Conservation (phyloP, 2,113 vertebrate species). For the Rhombomys opimus region DNA sequence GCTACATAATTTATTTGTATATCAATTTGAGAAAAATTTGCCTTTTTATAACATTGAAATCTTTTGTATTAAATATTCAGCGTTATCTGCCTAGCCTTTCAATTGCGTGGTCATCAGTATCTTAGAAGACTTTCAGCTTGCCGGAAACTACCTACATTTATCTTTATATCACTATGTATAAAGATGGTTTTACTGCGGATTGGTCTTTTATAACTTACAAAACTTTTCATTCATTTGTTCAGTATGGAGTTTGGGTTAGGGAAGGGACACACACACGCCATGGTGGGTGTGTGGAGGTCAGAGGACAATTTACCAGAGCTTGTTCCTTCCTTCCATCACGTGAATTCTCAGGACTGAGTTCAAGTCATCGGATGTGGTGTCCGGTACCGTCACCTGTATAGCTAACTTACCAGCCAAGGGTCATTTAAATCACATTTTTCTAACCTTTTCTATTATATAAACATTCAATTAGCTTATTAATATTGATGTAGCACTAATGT, state of each 20-base stretch:
- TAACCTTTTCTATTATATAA: not conserved
- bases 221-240: not conserved
- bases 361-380: not conserved
- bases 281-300: not conserved
- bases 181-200: not conserved
- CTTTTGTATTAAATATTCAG: conserved; percentile 12
- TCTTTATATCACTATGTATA: not conserved
- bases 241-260: not conserved
- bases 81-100: not conserved
- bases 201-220: not conserved
- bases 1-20: not conserved
- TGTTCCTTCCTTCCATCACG: not conserved
- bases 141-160: not conserved
- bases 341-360: not conserved
- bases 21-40: not conserved
- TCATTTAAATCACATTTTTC: not conserved
- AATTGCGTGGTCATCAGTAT: not conserved
- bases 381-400: not conserved
- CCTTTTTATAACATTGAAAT: conserved; percentile 29
- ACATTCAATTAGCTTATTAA: conserved; percentile 20
- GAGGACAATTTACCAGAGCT: not conserved
- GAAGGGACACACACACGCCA: not conserved
- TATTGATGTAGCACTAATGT: not conserved
- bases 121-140: conserved; percentile 9
- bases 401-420: not conserved